Evolutionary conservation across 1,140 invertebrate species (phyloP), one percentile per base, ranked within the genome.

Genomic region (Drosophila pallidifrons): DNA sequence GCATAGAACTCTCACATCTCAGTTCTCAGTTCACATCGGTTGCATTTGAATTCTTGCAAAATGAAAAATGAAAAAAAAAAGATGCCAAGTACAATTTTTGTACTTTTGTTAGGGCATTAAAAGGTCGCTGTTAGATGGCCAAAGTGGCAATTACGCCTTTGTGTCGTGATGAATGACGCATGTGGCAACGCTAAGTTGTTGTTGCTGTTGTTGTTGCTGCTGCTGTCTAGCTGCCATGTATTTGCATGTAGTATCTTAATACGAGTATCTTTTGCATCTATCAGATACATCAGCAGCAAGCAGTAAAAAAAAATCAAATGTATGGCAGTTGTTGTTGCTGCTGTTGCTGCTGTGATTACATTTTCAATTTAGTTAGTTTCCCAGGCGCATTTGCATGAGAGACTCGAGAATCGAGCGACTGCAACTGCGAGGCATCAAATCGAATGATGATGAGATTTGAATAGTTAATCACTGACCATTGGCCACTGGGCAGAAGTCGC

Each of bases 331-430:
- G 72, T 16, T 60, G 69, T 69, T 58, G 54, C 54, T 35, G 45
- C n/a, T 54, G 60, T n/a, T 71, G 46, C 5, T 58, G 77, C 63
- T 58, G 41, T 57, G 65, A 74, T 60, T 74, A 74, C 58, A 69
- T 61, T 74, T 74, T 74, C 71, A 74, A 69, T 74, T 74, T 69
- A 69, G 65, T 61, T 61, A 68, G 64, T 74, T 66, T 74, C 71
- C 71, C 71, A 74, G 71, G 65, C 71, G 13, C 71, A 74, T 74
- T 74, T 74, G 71, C 71, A 74, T 74, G 65, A 47, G 38, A 49
- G 30, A 47, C 13, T 51, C 8, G 1, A 10, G 25, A 32, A 25
- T 38, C 20, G 16, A 32, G 15, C 32, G 32, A 54, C 51, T 15
- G 28, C 51, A 52, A 52, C 49, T 30, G 49, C 30, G 49, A 20